These are phyloP conservation scores for Chrysogorgia sp. DNA, from an alignment of 92 coral and sea anemone genomes.

Conservation along the genomic window DNA sequence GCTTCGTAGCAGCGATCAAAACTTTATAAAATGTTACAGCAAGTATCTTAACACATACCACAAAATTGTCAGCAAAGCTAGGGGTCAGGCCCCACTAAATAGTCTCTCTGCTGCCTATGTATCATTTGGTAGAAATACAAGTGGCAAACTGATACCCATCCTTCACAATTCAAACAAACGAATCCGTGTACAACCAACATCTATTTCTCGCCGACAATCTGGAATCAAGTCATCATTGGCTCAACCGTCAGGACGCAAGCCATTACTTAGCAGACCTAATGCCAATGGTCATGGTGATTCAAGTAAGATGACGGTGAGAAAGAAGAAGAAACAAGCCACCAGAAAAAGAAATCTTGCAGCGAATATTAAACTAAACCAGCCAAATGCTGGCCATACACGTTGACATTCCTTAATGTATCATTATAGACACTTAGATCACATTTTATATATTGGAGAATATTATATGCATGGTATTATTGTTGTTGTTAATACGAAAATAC, in stretches of 20 bases:
- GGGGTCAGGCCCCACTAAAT: conserved; percentile 68
- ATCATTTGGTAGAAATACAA: conserved; percentile 51
- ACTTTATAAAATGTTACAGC: conserved; percentile 51
- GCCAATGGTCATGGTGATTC: too few species aligned
- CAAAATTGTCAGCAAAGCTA: conserved; percentile 51
- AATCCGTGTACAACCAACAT: conserved; percentile 65
- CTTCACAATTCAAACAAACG: conserved; percentile 52
- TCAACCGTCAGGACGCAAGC: conserved; percentile 56
- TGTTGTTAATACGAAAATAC: too few species aligned
- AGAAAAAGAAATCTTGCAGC: conserved; percentile 54
- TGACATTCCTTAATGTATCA: too few species aligned
- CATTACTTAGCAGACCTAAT: neutral
- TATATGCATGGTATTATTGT: too few species aligned
- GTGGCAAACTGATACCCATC: conserved; percentile 58
- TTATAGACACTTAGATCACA: too few species aligned
- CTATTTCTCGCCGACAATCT: conserved; percentile 60
- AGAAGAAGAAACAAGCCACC: conserved; percentile 40
- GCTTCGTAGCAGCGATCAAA: conserved; percentile 58
- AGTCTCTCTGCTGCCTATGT: conserved; percentile 59
- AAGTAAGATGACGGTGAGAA: conserved; percentile 57
- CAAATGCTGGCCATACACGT: conserved; percentile 60
- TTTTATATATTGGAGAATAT: too few species aligned
- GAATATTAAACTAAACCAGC: conserved; percentile 42
- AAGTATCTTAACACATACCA: conserved; percentile 57
- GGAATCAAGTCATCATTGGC: conserved; percentile 61